Evolutionary conservation across 2,113 vertebrate species (phyloP).

Genomic region (Oplegnathus fasciatus): DNA sequence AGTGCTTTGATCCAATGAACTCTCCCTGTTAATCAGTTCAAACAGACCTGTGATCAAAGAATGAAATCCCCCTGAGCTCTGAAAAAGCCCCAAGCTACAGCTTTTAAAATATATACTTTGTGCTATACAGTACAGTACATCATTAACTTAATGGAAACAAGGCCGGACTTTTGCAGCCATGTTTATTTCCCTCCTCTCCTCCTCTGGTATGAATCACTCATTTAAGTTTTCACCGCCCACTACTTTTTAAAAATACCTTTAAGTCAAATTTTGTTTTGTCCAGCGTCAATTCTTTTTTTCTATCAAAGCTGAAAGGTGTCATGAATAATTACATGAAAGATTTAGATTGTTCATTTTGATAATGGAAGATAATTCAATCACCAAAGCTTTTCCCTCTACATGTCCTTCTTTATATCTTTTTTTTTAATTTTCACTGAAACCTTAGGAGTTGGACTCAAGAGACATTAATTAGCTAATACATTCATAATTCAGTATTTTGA

Average conservation of each 20-base stretch:
- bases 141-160: conserved; percentile 63
- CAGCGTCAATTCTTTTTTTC: not conserved
- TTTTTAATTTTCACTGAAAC: not conserved
- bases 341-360: not conserved
- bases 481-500: conserved; percentile 37
- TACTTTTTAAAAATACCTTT: not conserved
- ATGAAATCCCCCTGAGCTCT: conserved; percentile 48
- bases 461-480: conserved; percentile 43
- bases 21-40: conserved; percentile 75
- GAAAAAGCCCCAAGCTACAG: conserved; percentile 49
- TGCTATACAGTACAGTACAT: conserved; percentile 46
- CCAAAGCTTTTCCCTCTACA: not conserved
- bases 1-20: conserved; percentile 66
- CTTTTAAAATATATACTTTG: conserved; percentile 66
- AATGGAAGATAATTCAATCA: not conserved
- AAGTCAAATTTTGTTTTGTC: not conserved
- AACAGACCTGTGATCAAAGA: conserved; percentile 77
- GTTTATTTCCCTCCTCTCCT: conserved; percentile 23
- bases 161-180: conserved; percentile 10
- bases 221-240: conserved; percentile 12
- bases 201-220: not conserved
- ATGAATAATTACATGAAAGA: not conserved
- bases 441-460: not conserved
- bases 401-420: not conserved
- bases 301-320: not conserved